phyloP scores from a whole-genome alignment of 1,140 invertebrate species.

The Asobara japonica region DNA sequence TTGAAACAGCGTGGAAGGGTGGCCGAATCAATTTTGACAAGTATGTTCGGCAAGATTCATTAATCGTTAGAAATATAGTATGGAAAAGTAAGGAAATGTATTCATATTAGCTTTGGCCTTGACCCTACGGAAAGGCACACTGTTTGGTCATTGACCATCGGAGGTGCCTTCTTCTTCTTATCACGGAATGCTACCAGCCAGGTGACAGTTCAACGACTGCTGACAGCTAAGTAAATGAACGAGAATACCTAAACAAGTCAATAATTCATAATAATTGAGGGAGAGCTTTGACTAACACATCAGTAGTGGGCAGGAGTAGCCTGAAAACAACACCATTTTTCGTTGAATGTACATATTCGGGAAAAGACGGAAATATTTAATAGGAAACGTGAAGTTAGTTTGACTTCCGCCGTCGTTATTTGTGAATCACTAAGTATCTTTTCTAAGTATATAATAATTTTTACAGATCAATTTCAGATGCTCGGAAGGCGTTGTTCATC shows the following conservation, averaged over 20 bases:
- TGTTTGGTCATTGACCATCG: slow-evolving; percentile 77
- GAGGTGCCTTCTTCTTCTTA: slow-evolving; percentile 78
- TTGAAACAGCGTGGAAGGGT: slow-evolving; percentile 71
- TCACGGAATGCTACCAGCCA: slow-evolving; percentile 87
- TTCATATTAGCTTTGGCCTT: slow-evolving; percentile 61
- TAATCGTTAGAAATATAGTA: no score
- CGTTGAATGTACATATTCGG: no score
- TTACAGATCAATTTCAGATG: slow-evolving; percentile 67
- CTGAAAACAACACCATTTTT: no score
- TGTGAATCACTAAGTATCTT: no score
- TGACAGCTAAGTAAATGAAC: slow-evolving; percentile 57
- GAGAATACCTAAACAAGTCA: neutral
- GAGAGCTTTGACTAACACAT: no score
- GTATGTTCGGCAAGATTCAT: slow-evolving; percentile 41
- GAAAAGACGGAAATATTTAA: no score
- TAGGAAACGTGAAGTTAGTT: no score
- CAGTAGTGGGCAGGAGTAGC: no score
- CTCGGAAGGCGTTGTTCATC: slow-evolving; percentile 72
- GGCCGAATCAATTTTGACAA: slow-evolving; percentile 51
- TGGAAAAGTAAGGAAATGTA: no score
- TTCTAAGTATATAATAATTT: slow-evolving; percentile 68
- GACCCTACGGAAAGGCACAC: slow-evolving; percentile 82
- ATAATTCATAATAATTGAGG: neutral
- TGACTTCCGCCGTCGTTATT: no score
- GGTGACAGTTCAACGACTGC: slow-evolving; percentile 60